Evolutionary conservation across 1,140 invertebrate genomes (phyloP), one percentile per base, ranked within the genome.

Genomic region (Leptonema lineaticorne): DNA sequence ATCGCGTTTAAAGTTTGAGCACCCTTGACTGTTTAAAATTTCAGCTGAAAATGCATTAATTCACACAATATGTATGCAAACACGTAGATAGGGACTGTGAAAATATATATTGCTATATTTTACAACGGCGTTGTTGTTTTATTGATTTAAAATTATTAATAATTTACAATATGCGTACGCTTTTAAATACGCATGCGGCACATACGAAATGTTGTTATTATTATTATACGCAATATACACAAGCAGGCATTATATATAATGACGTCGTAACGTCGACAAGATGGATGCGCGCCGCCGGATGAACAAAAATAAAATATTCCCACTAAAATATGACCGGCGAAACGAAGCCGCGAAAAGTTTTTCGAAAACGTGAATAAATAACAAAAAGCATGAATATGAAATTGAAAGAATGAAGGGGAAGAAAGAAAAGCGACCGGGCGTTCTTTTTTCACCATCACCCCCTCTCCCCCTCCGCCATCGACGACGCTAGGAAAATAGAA

Each of bases 321-420:
- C 59, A 41, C 60, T 63, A 57, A 70, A 70, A 70, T 70, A 70
- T 70, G 69, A 59, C 11, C 41, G 62, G 33, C 53, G 50, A 70
- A 63, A 46, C 48, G 64, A 60, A 27, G 45, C 24, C 67, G 46
- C 29, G 29, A 30, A 67, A 70, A 67, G n/a, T 70, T 70, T 64
- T 67, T 50, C 48, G 24, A 18, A 57, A 70, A 67, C 59, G 64
- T 30, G 65, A 70, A 70, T 70, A 70, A 67, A 67, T 70, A 67
- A 67, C 59, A 67, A 67, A 70, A 70, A 67, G 69, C 65, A 70
- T 70, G 60, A 70, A 70, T 64, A 70, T 58, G 45, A 67, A 70
- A 67, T 64, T 63, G 65, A 66, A 70, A 66, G 69, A 67, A 60
- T 30, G 58, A 41, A 20, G 29, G 24, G 28, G 30, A 37, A 5